Base-by-base conservation (phyloP, 2,113 vertebrate genomes). In the Rhombomys opimus region DNA sequence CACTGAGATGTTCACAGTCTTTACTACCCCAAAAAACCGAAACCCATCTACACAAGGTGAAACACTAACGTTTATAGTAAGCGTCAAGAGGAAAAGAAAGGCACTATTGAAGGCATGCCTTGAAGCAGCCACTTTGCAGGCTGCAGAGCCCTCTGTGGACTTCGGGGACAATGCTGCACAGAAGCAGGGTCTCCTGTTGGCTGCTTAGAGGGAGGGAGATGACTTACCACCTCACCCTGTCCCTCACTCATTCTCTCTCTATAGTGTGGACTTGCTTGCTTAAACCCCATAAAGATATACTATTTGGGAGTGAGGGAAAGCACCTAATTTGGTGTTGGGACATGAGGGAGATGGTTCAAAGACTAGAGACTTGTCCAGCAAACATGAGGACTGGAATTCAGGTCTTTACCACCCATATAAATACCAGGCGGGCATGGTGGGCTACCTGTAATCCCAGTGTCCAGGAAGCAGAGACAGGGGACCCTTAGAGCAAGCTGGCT, bases 1-100 rank as follows among this genome's bases (percentile, higher is more conserved):
- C 23, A 27, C 12, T 54, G 20, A 76, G 14, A 35, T 65, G 25
- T 82, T 67, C 7, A 15, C 54, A 32, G 92, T 30, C 5, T 75
- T 86, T 80, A 63, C 82, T n/a, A 75, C 76, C 76, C 76, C 32
- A 23, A 77, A 87, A 87, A 89, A 32, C 57, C 59, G 70, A 95
- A 92, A 15, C 9, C 30, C 73, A 89, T 17, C 15, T 23, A 63
- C 25, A 80, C 35, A 75, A 85, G 92, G 38, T n/a, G 68, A 94
- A 95, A 81, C 32, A 84, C 4, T 23, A 11, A 11, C 50, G 59
- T 32, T 54, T 54, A 46, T 8, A 67, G 63, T 70, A 22, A 15
- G 84, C n/a, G 32, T 38, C 76, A 35, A 87, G 93, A 46, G 91
- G 46, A 87, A 32, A 23, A 85, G 73, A 89, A 70, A 85, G 30